Evolutionary conservation across 2,888 invertebrate species (phyloP), one percentile per base, ranked within the genome.

Genomic region (Diarsia mendica): DNA sequence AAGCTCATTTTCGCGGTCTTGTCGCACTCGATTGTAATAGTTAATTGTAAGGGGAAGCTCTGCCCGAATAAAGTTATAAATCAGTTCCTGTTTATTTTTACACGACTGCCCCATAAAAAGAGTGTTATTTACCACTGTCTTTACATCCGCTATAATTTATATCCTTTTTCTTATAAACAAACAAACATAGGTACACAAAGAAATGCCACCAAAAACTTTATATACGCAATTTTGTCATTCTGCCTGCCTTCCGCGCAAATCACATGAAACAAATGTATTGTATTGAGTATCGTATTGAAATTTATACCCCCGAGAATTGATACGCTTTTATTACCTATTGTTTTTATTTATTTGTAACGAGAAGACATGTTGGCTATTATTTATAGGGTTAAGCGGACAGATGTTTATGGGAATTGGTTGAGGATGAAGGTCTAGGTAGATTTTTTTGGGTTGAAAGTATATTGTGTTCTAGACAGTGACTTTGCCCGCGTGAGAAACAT

Each of bases 211-310:
- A 13, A 60, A 68, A 63, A 66, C 28, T 61, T 61, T 60, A 39
- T 2, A 63, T n/a, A 67, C 66, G 15, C 61, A 60, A 67, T 83
- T 79, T 86, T 71, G 80, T 77, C 60, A 63, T 23, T 49, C 55
- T 65, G 39, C 33, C 49, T 71, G 49, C 33, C 53, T 68, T 44
- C 46, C 75, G 58, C 53, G 49, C 66, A 69, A 75, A 66, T 75
- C 39, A 72, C 61, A 63, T 53, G 55, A 28, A n/a, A 53, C 65
- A 61, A 79, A 69, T 75, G 23, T 75, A 82, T 79, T 77, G 51
- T 80, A 82, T 75, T 48, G 74, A 69, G 48, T 46, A 53, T 51
- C 60, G 65, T 70, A 85, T 85, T 85, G 85, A 85, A 80, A 87
- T 72, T 61, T 79, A 76, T 76, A n/a, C 79, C 53, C 71, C 46